phyloP scores from a whole-genome alignment of 2,888 invertebrate genomes.

The Lutraria lutraria region DNA sequence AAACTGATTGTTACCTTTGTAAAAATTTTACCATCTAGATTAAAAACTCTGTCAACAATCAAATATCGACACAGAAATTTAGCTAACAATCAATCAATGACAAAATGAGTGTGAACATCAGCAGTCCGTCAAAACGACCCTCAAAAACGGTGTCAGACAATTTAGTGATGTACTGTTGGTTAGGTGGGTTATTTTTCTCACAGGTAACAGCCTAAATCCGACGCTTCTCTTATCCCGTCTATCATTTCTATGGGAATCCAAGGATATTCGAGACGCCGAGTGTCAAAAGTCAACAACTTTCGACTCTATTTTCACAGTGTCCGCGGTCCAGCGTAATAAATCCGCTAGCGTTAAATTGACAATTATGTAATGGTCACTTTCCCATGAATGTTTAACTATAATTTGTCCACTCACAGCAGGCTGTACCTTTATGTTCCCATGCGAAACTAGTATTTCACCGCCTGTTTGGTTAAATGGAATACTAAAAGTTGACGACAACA shows the following conservation, averaged over 20 bases:
- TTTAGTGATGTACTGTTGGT: neutral
- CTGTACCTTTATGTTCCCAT: slow-evolving; percentile 9
- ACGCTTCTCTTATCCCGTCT: neutral
- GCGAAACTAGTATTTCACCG: slow-evolving; percentile 23
- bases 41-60: too few relatives aligned
- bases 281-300: slow-evolving; percentile 50
- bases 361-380: slow-evolving; percentile 45
- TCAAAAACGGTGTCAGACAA: neutral
- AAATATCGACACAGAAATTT: too few relatives aligned
- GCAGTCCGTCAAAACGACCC: neutral
- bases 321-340: slow-evolving; percentile 25
- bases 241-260: slow-evolving; percentile 2
- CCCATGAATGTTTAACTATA: slow-evolving; percentile 30
- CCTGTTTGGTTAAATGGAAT: neutral
- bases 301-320: slow-evolving; percentile 28
- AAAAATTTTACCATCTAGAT: too few relatives aligned
- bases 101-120: neutral
- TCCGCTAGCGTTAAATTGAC: slow-evolving; percentile 36
- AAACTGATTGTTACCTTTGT: too few relatives aligned
- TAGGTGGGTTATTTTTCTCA: neutral
- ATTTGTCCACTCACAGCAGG: slow-evolving; percentile 20
- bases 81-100: too few relatives aligned
- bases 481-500: neutral
- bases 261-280: neutral
- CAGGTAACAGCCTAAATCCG: neutral